phyloP scores from a whole-genome alignment of 2,113 vertebrate species.

The Anoplopoma fimbria region DNA sequence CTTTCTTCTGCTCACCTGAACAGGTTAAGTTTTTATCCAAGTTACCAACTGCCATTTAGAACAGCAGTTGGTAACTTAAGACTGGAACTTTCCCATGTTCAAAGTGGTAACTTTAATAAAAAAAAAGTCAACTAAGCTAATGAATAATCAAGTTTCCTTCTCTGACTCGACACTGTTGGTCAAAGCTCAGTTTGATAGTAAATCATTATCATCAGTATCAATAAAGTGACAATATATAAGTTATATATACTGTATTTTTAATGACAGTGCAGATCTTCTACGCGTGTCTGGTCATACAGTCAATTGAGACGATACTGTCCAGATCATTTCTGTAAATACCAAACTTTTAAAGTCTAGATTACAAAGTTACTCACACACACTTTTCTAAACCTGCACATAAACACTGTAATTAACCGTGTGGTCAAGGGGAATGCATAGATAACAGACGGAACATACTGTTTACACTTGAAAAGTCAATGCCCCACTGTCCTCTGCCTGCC shows the following conservation, averaged over 20 bases:
- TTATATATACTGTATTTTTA: neutral
- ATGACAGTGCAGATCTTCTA: neutral
- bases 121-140: neutral
- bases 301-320: neutral
- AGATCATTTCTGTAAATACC: constrained; percentile 18
- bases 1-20: too few species aligned
- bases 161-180: neutral
- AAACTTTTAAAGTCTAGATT: neutral
- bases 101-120: neutral
- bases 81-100: too few species aligned
- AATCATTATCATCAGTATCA: neutral
- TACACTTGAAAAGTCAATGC: constrained; percentile 65
- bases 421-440: constrained; percentile 48
- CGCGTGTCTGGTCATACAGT: neutral
- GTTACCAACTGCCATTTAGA: neutral
- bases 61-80: too few species aligned
- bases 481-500: constrained; percentile 42
- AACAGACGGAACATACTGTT: constrained; percentile 53
- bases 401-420: constrained; percentile 43
- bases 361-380: constrained; percentile 6
- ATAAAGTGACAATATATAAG: neutral
- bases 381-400: constrained; percentile 16
- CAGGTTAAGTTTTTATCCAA: too few species aligned
- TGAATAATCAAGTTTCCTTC: neutral
- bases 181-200: neutral